Base-by-base conservation (phyloP, 1,140 invertebrate species). In the Dinoponera quadriceps region DNA sequence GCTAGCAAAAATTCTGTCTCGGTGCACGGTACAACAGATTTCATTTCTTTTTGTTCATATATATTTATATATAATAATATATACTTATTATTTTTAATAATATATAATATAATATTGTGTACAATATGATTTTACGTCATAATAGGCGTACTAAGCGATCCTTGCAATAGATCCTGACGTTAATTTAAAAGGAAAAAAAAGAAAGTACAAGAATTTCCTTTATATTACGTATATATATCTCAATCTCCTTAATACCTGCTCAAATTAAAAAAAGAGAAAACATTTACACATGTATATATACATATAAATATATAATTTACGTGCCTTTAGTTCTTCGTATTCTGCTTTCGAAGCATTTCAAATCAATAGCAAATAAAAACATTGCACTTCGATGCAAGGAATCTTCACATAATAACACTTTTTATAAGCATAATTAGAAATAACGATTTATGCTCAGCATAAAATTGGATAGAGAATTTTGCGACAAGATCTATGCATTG, bases 1-100 rank as follows among this genome's bases (percentile, higher is more conserved):
- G 85, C 82, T 90, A 91, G 88, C 88, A 85, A 88, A 91, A 89
- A 85, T 86, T 85, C 51, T 68, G 74, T 77, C 66, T 87, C 84
- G 86, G 59, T 87, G 83, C 72, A 83, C 66, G 80, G 51, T 73
- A 69, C 63, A 88, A 90, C 80, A 82, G 77, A 82, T 88, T 89
- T 69, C 54, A n/a, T 82, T 72, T 74, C 51, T 57, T 33, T 86
- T 87, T 85, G 20, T 71, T 83, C 75, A 81, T 85, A 87, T 84
- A 84, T 80, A 86, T 86, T 73, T 82, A 51, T 87, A 22, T 85
- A 73, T 84, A 74, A 74, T 87, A 85, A 80, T 81, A 89, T 85
- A 85, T 89, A 89, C 62, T 89, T 86, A 81, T 82, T 86, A 86
- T 7, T 87, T 90, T 89, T 89, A 88, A 83, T 87, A 89, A 89